Conservation (phyloP, 2,888 invertebrate species). For the Dascillus cervinus region DNA sequence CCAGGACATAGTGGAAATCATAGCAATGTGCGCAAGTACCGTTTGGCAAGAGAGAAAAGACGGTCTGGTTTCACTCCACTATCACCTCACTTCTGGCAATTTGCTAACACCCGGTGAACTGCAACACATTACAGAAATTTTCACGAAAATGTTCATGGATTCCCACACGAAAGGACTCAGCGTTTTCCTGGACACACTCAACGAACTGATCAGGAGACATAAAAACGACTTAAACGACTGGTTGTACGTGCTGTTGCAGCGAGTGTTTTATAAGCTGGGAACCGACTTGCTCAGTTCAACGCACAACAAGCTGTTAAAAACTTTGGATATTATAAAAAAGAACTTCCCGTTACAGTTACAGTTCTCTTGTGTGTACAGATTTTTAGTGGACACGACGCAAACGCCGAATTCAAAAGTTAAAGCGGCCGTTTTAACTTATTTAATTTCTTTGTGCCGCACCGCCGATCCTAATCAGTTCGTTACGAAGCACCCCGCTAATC, state of each 20-base stretch:
- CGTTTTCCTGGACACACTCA: conserved; percentile 86
- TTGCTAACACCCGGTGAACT: conserved; percentile 62
- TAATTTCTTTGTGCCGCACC: conserved; percentile 55
- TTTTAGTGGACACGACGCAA: conserved; percentile 86
- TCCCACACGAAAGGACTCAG: conserved; percentile 92
- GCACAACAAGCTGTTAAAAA: conserved; percentile 82
- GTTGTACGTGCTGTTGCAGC: conserved; percentile 78
- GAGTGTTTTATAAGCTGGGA: conserved; percentile 73
- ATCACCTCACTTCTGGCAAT: conserved; percentile 64
- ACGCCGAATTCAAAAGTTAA: conserved; percentile 82
- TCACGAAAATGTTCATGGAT: conserved; percentile 96
- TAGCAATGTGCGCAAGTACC: conserved; percentile 78
- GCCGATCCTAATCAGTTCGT: conserved; percentile 47
- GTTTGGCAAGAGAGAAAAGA: conserved; percentile 95
- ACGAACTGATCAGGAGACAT: conserved; percentile 81
- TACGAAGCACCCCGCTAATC: conserved; percentile 47
- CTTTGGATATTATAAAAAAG: conserved; percentile 67
- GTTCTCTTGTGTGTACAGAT: conserved; percentile 63
- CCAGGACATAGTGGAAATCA: conserved; percentile 77
- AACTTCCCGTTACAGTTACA: conserved; percentile 61
- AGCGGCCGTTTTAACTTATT: conserved; percentile 65
- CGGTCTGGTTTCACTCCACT: conserved; percentile 68
- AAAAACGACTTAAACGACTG: conserved; percentile 85
- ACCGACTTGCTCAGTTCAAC: conserved; percentile 88
- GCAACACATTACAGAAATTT: conserved; percentile 82